Conservation (phyloP, 2,888 invertebrate species). For the Nowickia ferox region DNA sequence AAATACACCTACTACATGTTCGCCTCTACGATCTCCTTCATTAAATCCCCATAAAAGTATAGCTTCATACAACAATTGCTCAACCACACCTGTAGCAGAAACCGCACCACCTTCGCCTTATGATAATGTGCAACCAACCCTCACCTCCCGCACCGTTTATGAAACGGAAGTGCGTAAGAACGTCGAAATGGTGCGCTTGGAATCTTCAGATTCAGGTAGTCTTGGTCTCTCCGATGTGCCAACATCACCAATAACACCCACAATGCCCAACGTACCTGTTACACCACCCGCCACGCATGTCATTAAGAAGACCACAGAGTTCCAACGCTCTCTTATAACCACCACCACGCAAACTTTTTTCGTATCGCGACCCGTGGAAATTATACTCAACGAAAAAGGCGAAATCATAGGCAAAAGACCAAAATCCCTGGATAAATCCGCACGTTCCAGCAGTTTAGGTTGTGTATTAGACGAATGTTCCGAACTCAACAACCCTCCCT, state of each 20-base stretch:
- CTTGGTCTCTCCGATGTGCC: constrained; percentile 45
- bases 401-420: constrained; percentile 76
- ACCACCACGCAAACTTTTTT: constrained; percentile 80
- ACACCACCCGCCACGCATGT: constrained; percentile 52
- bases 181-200: constrained; percentile 75
- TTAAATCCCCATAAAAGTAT: constrained; percentile 74
- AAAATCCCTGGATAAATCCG: constrained; percentile 70
- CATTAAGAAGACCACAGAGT: constrained; percentile 76
- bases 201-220: constrained; percentile 57
- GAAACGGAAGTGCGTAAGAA: constrained; percentile 78
- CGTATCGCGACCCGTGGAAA: constrained; percentile 78
- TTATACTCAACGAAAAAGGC: constrained; percentile 79
- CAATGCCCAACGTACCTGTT: constrained; percentile 25
- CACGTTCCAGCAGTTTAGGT: constrained; percentile 81
- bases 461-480: constrained; percentile 78
- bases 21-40: constrained; percentile 74
- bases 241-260: constrained; percentile 32
- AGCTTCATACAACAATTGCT: constrained; percentile 72
- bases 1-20: constrained; percentile 74
- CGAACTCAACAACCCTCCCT: constrained; percentile 49
- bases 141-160: constrained; percentile 70
- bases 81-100: constrained; percentile 73
- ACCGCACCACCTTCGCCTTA: constrained; percentile 73
- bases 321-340: constrained; percentile 78
- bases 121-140: constrained; percentile 60